Conservation (phyloP, 2,797 vertebrate genomes). For the Acridotheres tristis region DNA sequence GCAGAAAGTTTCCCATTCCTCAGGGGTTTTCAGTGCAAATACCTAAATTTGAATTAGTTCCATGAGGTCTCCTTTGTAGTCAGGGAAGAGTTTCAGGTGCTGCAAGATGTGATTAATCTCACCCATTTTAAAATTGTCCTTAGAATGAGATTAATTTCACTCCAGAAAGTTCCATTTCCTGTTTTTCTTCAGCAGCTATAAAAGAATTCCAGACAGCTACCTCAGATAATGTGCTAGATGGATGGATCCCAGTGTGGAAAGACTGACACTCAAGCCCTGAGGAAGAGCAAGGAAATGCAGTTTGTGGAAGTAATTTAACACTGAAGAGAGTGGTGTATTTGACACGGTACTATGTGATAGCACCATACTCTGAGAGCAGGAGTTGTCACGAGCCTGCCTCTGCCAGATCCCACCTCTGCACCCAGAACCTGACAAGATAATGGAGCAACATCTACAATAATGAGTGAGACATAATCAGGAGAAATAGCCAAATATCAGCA, state of each 20-base stretch:
- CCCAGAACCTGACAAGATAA: neutral
- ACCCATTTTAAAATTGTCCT: neutral
- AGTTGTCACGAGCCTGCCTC: neutral
- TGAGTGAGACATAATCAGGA: neutral
- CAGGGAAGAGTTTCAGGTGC: neutral
- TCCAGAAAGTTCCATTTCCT: slow-evolving; percentile 1
- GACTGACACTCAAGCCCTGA: neutral
- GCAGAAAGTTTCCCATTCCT: neutral
- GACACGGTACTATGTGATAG: neutral
- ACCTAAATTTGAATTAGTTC: neutral
- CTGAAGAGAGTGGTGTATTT: neutral
- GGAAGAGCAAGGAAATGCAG: neutral
- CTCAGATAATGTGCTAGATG: neutral
- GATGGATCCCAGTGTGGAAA: neutral
- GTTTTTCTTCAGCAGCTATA: neutral
- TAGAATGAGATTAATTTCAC: slow-evolving; percentile 5
- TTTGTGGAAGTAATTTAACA: neutral
- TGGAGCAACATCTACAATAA: neutral
- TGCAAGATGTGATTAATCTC: slow-evolving; percentile 7
- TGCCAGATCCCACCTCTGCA: neutral
- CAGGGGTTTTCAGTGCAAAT: neutral
- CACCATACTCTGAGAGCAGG: neutral
- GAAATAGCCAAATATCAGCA: neutral
- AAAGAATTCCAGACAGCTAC: neutral
- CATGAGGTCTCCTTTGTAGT: neutral